A percentile compares a stretch with the other conserved stretches of the same genome.
Conservation (phyloP, 35 echinoderm and acorn worm species). For the Amphiura filiformis region DNA sequence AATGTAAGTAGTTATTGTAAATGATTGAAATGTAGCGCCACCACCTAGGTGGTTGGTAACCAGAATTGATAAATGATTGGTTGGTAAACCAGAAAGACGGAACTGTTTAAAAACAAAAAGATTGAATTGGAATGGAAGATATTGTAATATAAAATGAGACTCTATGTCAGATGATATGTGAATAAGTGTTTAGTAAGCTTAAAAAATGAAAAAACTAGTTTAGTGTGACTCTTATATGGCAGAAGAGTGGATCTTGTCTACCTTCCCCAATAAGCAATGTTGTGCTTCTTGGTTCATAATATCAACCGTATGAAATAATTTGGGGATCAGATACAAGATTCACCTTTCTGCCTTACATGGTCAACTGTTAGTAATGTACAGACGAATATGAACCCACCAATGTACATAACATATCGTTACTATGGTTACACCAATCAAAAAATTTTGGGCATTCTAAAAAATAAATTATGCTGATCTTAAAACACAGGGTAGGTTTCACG, state of each 20-base stretch:
- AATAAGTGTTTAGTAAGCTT: background rate
- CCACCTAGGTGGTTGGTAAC: background rate
- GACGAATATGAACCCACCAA: background rate
- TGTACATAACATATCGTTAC: background rate
- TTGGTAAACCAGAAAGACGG: background rate
- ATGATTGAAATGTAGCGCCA: background rate
- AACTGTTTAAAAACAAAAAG: background rate
- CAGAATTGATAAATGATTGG: background rate
- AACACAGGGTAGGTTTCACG: no score
- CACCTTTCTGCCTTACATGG: no score
- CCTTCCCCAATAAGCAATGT: no score
- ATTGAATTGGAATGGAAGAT: background rate
- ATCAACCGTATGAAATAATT: no score
- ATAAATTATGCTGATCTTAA: no score
- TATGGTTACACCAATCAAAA: no score
- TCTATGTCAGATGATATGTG: background rate
- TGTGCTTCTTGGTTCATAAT: no score
- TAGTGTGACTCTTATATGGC: no score
- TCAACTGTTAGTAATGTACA: constrained; percentile 9
- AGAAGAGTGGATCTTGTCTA: no score
- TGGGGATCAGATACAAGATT: no score
- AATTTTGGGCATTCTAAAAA: no score
- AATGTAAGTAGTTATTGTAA: background rate
- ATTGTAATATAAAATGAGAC: background rate
- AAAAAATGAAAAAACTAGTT: background rate